Evolutionary conservation across 2,113 vertebrate species (phyloP), one percentile per base, ranked within the genome.

Genomic region (Calidris pugnax): DNA sequence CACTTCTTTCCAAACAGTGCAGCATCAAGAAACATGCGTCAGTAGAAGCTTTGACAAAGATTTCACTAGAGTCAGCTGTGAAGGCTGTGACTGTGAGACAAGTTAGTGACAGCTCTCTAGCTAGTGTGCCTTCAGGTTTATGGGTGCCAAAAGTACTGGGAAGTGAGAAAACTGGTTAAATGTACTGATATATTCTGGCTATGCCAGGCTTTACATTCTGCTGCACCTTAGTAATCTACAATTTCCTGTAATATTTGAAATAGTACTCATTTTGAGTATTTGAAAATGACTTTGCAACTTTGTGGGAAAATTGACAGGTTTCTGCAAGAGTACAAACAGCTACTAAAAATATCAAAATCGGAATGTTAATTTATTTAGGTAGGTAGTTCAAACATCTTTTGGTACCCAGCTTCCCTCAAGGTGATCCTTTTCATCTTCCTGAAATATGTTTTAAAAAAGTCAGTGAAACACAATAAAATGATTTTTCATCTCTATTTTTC

Each of bases 41-140:
- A 81, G 83, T 67, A 77, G 83, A 92, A 89, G 73, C 76, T 93
- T 71, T 87, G 93, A 95, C 77, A 92, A 95, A 85, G 93, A 75
- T 78, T 81, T 87, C 73, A 48, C 84, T 95, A 17, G 22, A 95
- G 93, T 91, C 93, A 91, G 64, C 76, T 92, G 86, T 81, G 89
- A 95, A 94, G 89, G 64, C 81, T 96, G 72, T 75, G 89, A 59
- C 86, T 91, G 84, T 87, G 89, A 95, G 94, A 97, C 93, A 85
- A 95, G 94, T 92, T 64, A 96, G 76, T 95, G 96, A 96, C 95
- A 96, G 84, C 84, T 94, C 94, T 78, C 76, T 91, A 95, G 64
- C 76, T 94, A 95, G 86, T 39, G 60, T 90, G 63, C 83, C 50
- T 97, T 62, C 30, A 50, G 77, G 82, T 87, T 94, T 90, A 62